These are phyloP conservation scores for Parapristionchus giblindavisi DNA, from an alignment of 2,888 invertebrate genomes.

Conservation along the genomic window DNA sequence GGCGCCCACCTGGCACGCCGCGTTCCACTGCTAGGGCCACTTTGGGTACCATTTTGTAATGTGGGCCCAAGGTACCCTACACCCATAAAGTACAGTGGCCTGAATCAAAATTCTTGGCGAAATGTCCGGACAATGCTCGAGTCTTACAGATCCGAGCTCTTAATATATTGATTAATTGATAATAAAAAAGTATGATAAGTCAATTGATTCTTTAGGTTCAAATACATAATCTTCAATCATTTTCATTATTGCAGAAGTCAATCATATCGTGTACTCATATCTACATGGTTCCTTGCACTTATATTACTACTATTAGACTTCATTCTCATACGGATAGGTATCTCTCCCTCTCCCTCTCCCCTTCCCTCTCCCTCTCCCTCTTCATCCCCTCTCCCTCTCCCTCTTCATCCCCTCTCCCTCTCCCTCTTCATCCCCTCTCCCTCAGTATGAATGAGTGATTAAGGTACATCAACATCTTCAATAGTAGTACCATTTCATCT, in stretches of 20 bases:
- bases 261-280: slow-evolving; percentile 48
- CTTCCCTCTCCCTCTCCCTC: slow-evolving; percentile 36
- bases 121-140: too few relatives aligned
- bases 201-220: too few relatives aligned
- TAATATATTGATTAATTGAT: too few relatives aligned
- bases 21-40: too few relatives aligned
- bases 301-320: slow-evolving; percentile 49
- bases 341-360: slow-evolving; percentile 37
- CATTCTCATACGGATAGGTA: slow-evolving; percentile 42
- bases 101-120: too few relatives aligned
- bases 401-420: background rate
- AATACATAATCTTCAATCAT: too few relatives aligned
- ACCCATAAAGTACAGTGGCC: too few relatives aligned
- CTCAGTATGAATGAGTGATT: slow-evolving; percentile 24
- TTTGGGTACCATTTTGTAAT: too few relatives aligned
- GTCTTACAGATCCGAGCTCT: too few relatives aligned
- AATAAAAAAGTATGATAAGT: too few relatives aligned
- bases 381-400: background rate
- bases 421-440: slow-evolving; percentile 8
- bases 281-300: slow-evolving; percentile 52
- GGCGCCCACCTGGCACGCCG: too few relatives aligned
- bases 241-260: slow-evolving; percentile 42
- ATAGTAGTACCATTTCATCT: slow-evolving; percentile 49
- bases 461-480: slow-evolving; percentile 42
- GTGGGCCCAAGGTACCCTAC: too few relatives aligned